Conservation (phyloP, 1,140 invertebrate genomes). For the Branchinecta lynchi region DNA sequence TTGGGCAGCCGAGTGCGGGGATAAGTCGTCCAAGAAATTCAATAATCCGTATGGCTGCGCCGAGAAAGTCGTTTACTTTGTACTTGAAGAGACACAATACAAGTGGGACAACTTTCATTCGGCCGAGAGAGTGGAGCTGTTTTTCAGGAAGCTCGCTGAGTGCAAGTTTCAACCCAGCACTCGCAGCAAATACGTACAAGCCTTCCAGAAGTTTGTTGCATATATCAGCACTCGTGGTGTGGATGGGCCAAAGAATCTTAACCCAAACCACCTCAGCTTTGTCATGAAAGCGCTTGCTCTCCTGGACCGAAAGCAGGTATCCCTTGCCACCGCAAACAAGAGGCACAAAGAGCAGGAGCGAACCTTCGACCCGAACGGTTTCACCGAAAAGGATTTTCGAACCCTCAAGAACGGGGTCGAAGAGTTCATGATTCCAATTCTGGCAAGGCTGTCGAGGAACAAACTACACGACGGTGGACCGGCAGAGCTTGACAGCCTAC, state of each 20-base stretch:
- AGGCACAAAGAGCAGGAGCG: neutral
- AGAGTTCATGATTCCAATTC: too few relatives aligned
- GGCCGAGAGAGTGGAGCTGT: neutral
- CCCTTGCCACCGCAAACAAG: neutral
- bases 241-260: neutral
- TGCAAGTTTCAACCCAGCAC: neutral
- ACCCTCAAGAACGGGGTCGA: neutral
- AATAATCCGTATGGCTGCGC: neutral
- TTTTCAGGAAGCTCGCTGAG: neutral
- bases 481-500: neutral
- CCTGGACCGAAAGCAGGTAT: neutral
- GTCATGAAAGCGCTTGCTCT: neutral
- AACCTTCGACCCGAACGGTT: neutral
- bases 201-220: neutral
- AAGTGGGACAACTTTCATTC: neutral
- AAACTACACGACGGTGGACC: neutral
- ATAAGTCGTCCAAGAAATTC: neutral
- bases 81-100: neutral
- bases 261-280: neutral
- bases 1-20: neutral
- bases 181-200: neutral
- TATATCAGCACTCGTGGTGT: neutral
- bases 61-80: neutral
- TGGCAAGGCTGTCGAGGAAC: neutral
- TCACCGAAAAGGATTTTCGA: neutral